Evolutionary conservation across 2,888 invertebrate genomes (phyloP).

Genomic region (Heliconius ethilla): DNA sequence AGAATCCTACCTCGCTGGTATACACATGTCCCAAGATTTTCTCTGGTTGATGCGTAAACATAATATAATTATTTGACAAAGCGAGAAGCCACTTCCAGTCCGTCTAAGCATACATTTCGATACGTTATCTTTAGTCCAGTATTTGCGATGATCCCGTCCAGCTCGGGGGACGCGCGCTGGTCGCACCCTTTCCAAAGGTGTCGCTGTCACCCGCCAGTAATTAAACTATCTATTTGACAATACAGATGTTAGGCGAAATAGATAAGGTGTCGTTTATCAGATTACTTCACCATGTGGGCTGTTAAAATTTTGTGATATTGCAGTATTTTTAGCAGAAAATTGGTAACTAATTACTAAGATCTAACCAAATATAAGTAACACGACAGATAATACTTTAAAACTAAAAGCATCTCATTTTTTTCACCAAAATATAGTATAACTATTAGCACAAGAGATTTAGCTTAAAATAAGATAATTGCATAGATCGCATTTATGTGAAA

Average conservation of each 20-base stretch:
- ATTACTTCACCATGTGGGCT: not conserved
- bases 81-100: slow-evolving; percentile 3
- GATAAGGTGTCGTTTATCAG: not conserved
- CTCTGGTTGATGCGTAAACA: not conserved
- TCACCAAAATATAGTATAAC: too few species aligned
- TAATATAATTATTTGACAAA: not conserved
- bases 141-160: slow-evolving; percentile 13
- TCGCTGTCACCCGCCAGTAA: slow-evolving; percentile 19
- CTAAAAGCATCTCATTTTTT: not conserved
- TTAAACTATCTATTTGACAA: slow-evolving; percentile 18
- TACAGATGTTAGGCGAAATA: not conserved
- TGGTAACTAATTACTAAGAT: not conserved
- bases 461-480: too few species aligned
- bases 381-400: not conserved
- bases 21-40: too few species aligned
- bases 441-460: too few species aligned
- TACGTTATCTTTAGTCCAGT: slow-evolving; percentile 13
- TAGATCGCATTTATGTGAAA: too few species aligned
- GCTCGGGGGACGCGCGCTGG: slow-evolving; percentile 9
- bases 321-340: not conserved
- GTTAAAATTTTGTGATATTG: not conserved
- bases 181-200: slow-evolving; percentile 36
- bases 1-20: too few species aligned
- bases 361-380: not conserved
- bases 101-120: not conserved